Percentiles rank a stretch among this genome's conserved stretches.
Conservation (phyloP, 2,113 vertebrate species). For the Aplodontia rufa region DNA sequence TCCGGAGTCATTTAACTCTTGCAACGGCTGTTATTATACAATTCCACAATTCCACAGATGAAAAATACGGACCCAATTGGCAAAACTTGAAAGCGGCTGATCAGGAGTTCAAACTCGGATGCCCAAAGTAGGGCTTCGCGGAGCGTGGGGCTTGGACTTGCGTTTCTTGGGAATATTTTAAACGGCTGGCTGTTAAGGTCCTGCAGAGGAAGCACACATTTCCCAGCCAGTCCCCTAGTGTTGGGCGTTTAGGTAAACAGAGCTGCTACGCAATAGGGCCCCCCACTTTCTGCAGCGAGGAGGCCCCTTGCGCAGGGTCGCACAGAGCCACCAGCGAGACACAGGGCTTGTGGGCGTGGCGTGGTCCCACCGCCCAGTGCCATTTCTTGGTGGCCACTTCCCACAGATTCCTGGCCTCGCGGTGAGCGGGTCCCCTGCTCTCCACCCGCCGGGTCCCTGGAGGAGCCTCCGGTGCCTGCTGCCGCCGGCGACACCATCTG, state of each 20-base stretch:
- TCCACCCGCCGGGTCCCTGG: not conserved
- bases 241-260: not conserved
- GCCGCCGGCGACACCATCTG: constrained; percentile 74
- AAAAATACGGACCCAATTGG: not conserved
- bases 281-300: not conserved
- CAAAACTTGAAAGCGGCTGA: not conserved
- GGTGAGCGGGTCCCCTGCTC: fast-evolving
- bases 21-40: fast-evolving
- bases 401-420: not conserved
- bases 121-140: not conserved
- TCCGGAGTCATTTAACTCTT: not conserved
- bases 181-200: fast-evolving
- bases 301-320: not conserved
- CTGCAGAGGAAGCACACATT: not conserved
- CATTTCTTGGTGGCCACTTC: not conserved
- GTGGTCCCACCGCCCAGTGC: not conserved
- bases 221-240: not conserved
- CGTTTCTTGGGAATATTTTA: not conserved
- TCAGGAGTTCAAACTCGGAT: not conserved
- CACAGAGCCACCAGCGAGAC: fast-evolving
- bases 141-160: not conserved
- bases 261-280: not conserved
- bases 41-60: not conserved
- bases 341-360: not conserved
- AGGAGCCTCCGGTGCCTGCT: not conserved